Percentiles rank a stretch among this genome's conserved stretches.
These are phyloP conservation scores for Philereme vetulata DNA, from an alignment of 2,888 invertebrate genomes.

Conservation along the genomic window DNA sequence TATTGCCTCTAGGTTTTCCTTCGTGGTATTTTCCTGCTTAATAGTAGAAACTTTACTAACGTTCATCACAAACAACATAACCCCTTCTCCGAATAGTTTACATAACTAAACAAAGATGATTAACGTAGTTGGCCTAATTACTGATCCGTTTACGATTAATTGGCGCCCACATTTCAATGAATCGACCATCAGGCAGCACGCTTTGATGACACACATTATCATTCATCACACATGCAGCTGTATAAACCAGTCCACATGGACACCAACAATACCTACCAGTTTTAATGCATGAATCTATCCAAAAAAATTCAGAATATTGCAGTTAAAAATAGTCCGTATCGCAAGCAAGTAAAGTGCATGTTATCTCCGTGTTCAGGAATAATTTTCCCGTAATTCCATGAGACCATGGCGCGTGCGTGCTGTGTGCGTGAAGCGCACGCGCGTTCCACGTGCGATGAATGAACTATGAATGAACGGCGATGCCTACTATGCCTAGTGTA, in stretches of 20 bases:
- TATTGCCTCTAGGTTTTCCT: no score
- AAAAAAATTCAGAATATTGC: neutral
- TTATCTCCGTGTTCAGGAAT: slow-evolving; percentile 32
- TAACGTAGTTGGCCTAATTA: slow-evolving; percentile 29
- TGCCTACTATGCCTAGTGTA: slow-evolving; percentile 20
- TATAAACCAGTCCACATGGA: no score
- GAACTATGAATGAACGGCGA: slow-evolving; percentile 45
- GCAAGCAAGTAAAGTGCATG: slow-evolving; percentile 4
- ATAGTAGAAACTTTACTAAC: no score
- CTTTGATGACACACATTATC: neutral
- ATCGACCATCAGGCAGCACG: slow-evolving; percentile 1
- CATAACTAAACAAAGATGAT: slow-evolving; percentile 21
- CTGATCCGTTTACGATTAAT: slow-evolving; percentile 22
- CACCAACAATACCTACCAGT: no score
- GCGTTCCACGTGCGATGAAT: slow-evolving; percentile 55
- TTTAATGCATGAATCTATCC: neutral
- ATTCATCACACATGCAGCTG: neutral
- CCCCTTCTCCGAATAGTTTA: neutral
- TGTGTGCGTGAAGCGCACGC: slow-evolving; percentile 51
- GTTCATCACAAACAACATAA: no score
- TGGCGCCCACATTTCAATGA: slow-evolving; percentile 20
- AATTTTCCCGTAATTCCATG: slow-evolving; percentile 50
- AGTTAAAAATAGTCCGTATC: slow-evolving; percentile 2
- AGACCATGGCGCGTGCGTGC: slow-evolving; percentile 26
- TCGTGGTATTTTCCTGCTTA: no score